Evolutionary conservation across 2,113 vertebrate species (phyloP).

Genomic region (Thunnus maccoyii): DNA sequence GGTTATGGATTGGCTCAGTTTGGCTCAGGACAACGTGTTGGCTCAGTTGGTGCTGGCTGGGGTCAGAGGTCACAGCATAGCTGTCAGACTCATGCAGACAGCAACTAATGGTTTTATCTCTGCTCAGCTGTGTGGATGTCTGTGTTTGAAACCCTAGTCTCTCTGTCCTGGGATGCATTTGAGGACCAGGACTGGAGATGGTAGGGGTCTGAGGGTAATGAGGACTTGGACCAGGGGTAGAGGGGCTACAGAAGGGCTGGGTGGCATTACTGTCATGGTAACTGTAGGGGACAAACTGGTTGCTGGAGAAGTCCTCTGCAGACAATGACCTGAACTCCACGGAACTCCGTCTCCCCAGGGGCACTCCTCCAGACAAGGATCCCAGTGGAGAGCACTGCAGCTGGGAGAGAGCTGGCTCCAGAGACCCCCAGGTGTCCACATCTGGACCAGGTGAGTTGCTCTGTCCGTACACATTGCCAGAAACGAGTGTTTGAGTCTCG

Average conservation of each 20-base stretch:
- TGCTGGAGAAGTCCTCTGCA: conserved; percentile 19
- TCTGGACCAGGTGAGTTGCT: neutral
- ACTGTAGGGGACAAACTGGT: conserved; percentile 28
- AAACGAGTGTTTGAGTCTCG: neutral
- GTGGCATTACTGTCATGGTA: conserved; percentile 13
- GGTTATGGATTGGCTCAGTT: conserved; percentile 11
- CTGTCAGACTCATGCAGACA: neutral
- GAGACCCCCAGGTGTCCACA: conserved; percentile 35
- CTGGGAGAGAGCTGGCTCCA: conserved; percentile 72
- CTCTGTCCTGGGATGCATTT: conserved; percentile 1
- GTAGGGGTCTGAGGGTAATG: conserved; percentile 62
- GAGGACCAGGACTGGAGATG: conserved; percentile 40
- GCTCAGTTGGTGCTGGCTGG: neutral
- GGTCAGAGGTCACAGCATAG: neutral
- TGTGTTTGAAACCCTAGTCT: neutral
- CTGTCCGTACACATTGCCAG: neutral
- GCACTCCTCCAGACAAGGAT: conserved; percentile 8
- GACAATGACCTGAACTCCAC: conserved; percentile 1
- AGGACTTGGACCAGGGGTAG: conserved; percentile 65
- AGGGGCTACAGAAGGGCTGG: conserved; percentile 63
- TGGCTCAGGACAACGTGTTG: neutral
- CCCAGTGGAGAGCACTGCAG: conserved; percentile 30
- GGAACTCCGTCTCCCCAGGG: conserved; percentile 45
- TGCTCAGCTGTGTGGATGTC: neutral
- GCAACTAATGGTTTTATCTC: neutral